phyloP scores from a whole-genome alignment of 2,888 invertebrate genomes.

The Boloria euphrosyne region DNA sequence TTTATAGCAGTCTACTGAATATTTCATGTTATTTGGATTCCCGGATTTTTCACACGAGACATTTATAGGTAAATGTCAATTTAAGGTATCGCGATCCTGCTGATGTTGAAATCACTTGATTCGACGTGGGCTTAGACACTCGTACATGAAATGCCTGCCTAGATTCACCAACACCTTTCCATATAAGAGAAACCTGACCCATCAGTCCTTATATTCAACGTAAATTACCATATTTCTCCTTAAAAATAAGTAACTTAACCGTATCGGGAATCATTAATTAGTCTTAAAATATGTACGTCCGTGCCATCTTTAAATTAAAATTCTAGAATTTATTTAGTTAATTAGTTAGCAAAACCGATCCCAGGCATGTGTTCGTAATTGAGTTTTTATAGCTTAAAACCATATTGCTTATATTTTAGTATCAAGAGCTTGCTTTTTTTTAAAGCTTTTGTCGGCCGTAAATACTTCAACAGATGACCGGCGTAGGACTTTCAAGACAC shows the following conservation, averaged over 20 bases:
- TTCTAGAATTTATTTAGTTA: slow-evolving; percentile 26
- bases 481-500: too few relatives aligned
- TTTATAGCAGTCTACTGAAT: too few relatives aligned
- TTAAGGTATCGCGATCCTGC: not conserved
- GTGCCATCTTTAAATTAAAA: slow-evolving; percentile 29
- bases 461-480: too few relatives aligned
- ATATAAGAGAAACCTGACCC: slow-evolving; percentile 11
- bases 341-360: slow-evolving; percentile 20
- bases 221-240: slow-evolving; percentile 21
- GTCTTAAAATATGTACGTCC: slow-evolving; percentile 23
- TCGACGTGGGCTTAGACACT: not conserved
- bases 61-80: not conserved
- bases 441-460: not conserved
- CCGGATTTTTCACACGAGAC: not conserved
- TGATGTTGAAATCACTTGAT: not conserved
- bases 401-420: slow-evolving; percentile 1
- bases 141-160: slow-evolving; percentile 14
- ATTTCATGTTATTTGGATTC: not conserved
- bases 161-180: slow-evolving; percentile 18
- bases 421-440: not conserved
- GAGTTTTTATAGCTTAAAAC: slow-evolving; percentile 13
- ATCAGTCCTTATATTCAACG: slow-evolving; percentile 29
- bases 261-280: slow-evolving; percentile 26
- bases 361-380: slow-evolving; percentile 13
- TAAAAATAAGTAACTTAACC: slow-evolving; percentile 17